Evolutionary conservation across 1,140 invertebrate genomes (phyloP), one percentile per base, ranked within the genome.

Genomic region (Pinna nobilis): DNA sequence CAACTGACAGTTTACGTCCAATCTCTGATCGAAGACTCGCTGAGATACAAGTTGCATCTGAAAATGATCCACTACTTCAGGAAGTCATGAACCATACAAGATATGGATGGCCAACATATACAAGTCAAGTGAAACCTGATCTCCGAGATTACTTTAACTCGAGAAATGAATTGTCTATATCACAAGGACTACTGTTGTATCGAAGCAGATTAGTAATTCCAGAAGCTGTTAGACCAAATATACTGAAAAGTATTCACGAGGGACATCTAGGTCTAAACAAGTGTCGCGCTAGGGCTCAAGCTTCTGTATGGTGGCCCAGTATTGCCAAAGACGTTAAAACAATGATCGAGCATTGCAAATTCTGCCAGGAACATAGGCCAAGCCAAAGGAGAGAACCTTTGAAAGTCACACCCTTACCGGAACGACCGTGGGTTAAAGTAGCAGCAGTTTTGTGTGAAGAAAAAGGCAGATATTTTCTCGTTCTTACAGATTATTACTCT

Each of bases 201-300:
- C 37, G 69, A 35, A 47, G 64, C 15, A 18, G 65, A 5, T 60
- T 80, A 3, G 68, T 77, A 20, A 73, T 80, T 6, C 79, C 76
- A 23, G 37, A 66, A 41, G 13, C n/a, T 1, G 13, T 74, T 51
- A 37, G 61, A 44, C 1, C 20, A n/a, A n/a, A n/a, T n/a, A n/a
- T n/a, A n/a, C n/a, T n/a, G n/a, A n/a, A n/a, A n/a, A n/a, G n/a
- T n/a, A 47, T 77, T 9, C 70, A 80, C 53, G 63, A 70, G 23
- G 63, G 67, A 23, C 75, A 77, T 63, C 47, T 67, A 18, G 70
- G 74, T 1, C 23, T 79, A 13, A 51, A 28, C 28, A 73, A 77
- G 37, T 61, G 53, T 32, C 37, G 66, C 3, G 67, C 35, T 20
- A 51, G 49, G 7, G 60, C 70, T 11, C 37, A 57, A 39, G 3